Base-by-base conservation (phyloP, 35 echinoderm and acorn worm genomes). In the Apostichopus japonicus region DNA sequence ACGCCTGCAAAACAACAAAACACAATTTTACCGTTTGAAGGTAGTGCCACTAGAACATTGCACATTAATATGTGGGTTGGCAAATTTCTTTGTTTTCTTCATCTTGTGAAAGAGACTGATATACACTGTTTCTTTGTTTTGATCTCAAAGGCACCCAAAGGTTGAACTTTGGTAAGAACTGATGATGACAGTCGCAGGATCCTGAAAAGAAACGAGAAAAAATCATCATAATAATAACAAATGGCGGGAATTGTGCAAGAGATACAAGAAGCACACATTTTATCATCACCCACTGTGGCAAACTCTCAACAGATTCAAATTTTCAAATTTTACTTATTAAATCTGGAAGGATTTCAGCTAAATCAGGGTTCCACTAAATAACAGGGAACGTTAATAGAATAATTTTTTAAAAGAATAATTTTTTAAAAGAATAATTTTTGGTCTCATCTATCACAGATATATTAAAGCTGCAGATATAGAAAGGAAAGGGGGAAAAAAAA, bases 121-220 rank as follows among this genome's bases (percentile, higher is more conserved):
- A 89, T 73, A 89, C 86, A 89, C 59, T 73, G 86, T 89, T 89
- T 89, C 86, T 89, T 89, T 67, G 86, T 89, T 87, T 82, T 67
- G 56, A 89, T 89, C 86, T 89, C 63, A 89, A 89, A 89, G 86
- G 86, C 86, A 89, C 86, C 86, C 86, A 89, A 89, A 89, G 86
- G 86, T 89, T 72, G 86, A 73, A 89, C 86, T 89, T 89, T 89
- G 86, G 86, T 89, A 89, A 89, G 86, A 89, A 89, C 86, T 89
- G 86, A 89, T 89, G 79, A 82, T 56, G 86, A 89, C 44, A 72
- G 86, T 57, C 15, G 17, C 86, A 73, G 23, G 86, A 72, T 24
- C 86, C 86, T 73, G 59, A 44, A 6, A 89, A 21, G 13, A 27
- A 89, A 27, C 58, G 56, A 21, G 56, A 6, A 87, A 6, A 65